phyloP scores from a whole-genome alignment of 2,797 vertebrate species.

The Merluccius polli region DNA sequence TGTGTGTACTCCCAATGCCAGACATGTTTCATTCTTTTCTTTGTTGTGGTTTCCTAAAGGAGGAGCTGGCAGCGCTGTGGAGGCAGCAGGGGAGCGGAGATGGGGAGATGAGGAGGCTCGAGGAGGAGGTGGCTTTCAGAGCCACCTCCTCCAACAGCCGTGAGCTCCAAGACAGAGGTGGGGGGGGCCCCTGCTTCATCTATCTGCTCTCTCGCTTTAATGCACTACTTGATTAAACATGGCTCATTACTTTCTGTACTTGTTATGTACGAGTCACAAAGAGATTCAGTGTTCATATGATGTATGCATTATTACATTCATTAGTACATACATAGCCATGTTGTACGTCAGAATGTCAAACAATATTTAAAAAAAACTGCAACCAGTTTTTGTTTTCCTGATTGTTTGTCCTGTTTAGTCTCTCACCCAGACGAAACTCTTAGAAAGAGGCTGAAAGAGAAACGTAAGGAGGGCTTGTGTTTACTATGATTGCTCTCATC shows the following conservation, averaged over 20 bases:
- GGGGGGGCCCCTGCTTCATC: conserved; percentile 9
- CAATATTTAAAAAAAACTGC: not conserved
- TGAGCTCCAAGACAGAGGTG: conserved; percentile 85
- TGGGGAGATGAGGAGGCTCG: conserved; percentile 80
- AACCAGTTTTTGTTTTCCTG: conserved; percentile 48
- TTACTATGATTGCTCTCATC: conserved; percentile 47
- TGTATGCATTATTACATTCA: not conserved
- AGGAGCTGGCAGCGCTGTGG: conserved; percentile 83
- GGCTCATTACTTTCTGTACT: not conserved
- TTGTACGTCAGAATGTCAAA: not conserved
- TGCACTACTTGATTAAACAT: not conserved
- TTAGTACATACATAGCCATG: not conserved
- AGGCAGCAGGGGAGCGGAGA: conserved; percentile 89
- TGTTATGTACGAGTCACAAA: not conserved
- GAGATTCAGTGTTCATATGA: not conserved
- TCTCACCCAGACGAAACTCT: conserved; percentile 90
- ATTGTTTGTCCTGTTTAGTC: conserved; percentile 70
- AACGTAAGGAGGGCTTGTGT: conserved; percentile 86
- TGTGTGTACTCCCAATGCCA: conserved; percentile 8
- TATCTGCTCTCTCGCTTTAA: not conserved
- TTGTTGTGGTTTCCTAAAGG: conserved; percentile 70
- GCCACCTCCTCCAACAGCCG: conserved; percentile 61
- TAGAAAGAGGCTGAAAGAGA: conserved; percentile 99
- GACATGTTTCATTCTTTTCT: conserved; percentile 41
- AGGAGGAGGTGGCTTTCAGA: conserved; percentile 80